A percentile compares a stretch with the other conserved stretches of the same genome.
Conservation (phyloP, 2,797 vertebrate species). For the Oreochromis grahami region DNA sequence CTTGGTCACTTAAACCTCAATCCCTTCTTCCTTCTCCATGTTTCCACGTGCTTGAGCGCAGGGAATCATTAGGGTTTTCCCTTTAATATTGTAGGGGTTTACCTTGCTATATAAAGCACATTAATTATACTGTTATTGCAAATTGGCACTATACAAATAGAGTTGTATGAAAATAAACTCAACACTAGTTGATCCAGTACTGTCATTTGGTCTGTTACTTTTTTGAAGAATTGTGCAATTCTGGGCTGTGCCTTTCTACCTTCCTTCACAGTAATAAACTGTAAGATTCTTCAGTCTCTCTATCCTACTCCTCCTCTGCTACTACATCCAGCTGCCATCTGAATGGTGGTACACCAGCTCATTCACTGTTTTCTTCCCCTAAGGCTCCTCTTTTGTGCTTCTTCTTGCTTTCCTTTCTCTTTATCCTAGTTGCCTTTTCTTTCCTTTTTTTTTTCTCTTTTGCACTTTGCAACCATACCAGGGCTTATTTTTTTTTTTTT, state of each 20-base stretch:
- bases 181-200: neutral
- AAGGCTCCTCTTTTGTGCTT: neutral
- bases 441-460: neutral
- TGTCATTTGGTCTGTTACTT: neutral
- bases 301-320: neutral
- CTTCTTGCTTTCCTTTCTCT: neutral
- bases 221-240: conserved; percentile 24
- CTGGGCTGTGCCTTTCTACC: neutral
- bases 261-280: neutral
- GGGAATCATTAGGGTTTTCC: neutral
- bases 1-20: neutral
- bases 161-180: neutral
- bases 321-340: conserved; percentile 12
- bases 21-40: neutral
- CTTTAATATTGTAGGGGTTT: rapidly evolving
- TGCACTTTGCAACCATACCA: neutral
- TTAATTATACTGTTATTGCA: neutral
- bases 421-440: neutral
- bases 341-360: neutral
- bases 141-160: neutral
- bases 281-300: neutral
- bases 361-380: neutral
- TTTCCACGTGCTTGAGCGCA: neutral
- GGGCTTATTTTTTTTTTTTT: neutral
- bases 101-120: neutral